Conservation (phyloP, 1,140 invertebrate genomes). For the Listronotus oregonensis region DNA sequence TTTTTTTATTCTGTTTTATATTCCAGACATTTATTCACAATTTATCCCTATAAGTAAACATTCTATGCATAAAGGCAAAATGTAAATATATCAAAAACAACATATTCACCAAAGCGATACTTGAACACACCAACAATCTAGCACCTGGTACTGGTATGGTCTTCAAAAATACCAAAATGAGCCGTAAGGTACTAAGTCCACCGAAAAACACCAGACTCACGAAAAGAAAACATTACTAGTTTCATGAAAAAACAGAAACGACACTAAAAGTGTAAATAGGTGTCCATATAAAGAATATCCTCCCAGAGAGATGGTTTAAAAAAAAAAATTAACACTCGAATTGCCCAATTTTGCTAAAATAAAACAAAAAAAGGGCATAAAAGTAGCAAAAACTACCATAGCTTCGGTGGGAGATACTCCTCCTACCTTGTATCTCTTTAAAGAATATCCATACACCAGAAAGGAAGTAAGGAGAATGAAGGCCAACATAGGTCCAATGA, state of each 20-base stretch:
- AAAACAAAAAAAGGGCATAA: conserved; percentile 53
- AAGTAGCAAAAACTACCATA: conserved; percentile 48
- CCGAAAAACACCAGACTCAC: conserved; percentile 55
- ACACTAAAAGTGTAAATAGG: conserved; percentile 55
- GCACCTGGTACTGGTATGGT: conserved; percentile 55
- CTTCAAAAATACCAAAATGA: conserved; percentile 56
- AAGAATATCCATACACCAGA: conserved; percentile 54
- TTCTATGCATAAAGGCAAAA: conserved; percentile 60
- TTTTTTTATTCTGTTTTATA: no score
- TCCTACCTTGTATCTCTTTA: conserved; percentile 48
- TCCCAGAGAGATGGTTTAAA: conserved; percentile 56
- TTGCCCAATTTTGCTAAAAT: conserved; percentile 49
- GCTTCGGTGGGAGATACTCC: conserved; percentile 47
- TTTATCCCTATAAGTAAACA: conserved; percentile 27
- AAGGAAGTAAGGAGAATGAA: conserved; percentile 50
- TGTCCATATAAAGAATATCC: conserved; percentile 61
- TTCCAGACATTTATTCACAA: background rate
- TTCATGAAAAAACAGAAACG: conserved; percentile 55
- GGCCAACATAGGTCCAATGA: conserved; percentile 56
- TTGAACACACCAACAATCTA: conserved; percentile 58
- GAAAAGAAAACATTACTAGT: conserved; percentile 57
- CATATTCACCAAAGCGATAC: conserved; percentile 55
- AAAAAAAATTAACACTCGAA: conserved; percentile 51
- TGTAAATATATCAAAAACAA: conserved; percentile 59
- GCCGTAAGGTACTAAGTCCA: conserved; percentile 56